Conservation (phyloP, 2,797 vertebrate genomes). For the Karalla daura region DNA sequence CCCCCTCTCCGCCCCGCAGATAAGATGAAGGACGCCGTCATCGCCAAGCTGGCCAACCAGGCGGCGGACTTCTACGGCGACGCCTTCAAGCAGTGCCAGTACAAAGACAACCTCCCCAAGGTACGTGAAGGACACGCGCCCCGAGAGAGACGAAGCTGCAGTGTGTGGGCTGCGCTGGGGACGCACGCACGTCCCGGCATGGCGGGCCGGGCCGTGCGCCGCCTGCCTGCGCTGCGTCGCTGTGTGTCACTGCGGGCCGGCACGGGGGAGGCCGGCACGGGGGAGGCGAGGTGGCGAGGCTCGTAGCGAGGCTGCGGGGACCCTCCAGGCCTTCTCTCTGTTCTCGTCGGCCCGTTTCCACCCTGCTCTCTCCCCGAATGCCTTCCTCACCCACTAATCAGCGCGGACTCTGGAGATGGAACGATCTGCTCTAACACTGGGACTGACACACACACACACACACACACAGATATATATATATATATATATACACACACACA, state of each 20-base stretch:
- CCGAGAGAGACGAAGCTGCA: neutral
- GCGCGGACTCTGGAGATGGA: constrained; percentile 15
- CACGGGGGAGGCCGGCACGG: no score
- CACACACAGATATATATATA: neutral
- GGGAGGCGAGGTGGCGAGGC: no score
- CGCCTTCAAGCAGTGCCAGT: constrained; percentile 98
- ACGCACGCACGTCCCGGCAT: constrained; percentile 18
- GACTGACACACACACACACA: constrained; percentile 4
- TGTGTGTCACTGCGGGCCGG: no score
- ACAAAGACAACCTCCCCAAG: constrained; percentile 98
- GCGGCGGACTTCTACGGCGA: constrained; percentile 97
- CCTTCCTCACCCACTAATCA: constrained; percentile 45
- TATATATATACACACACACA: neutral
- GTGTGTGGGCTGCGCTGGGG: constrained; percentile 3
- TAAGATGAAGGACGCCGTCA: constrained; percentile 98
- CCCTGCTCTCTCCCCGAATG: constrained; percentile 57
- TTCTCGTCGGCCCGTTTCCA: constrained; percentile 68
- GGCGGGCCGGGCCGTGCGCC: constrained; percentile 25
- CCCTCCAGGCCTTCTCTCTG: constrained; percentile 51
- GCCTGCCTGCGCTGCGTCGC: no score
- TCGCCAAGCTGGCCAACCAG: constrained; percentile 97
- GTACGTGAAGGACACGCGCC: constrained; percentile 80
- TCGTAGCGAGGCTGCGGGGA: constrained; percentile 47
- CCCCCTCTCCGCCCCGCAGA: no score
- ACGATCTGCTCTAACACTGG: constrained; percentile 25